Evolutionary conservation across 2,888 invertebrate species (phyloP), one percentile per base, ranked within the genome.

Genomic region (Linnaemya vulpina): DNA sequence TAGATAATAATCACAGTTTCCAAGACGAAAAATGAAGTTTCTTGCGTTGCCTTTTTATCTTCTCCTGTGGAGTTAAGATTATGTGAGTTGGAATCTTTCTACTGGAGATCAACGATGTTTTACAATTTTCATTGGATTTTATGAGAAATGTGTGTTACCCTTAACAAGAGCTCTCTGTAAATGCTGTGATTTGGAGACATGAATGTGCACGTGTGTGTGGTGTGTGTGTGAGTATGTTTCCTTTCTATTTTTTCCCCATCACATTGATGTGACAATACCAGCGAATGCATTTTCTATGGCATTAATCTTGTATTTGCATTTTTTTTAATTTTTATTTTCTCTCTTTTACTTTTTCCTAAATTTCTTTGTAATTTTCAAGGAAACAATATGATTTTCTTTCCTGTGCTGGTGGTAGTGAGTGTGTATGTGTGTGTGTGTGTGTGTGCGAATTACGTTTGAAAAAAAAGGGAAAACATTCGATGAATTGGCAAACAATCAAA

Each of bases 241-340:
- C 17, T 30, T 55, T 11, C 3, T 10, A 20, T 40, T 71, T 20
- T 9, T 2, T 8, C 30, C 13, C 1, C 20, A 46, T 30, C 9
- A 9, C 30, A 22, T 49, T 63, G 17, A 25, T 67, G 46, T 53
- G 70, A 70, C 70, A 78, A 70, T 62, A 62, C 70, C 30, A 63
- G 43, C 71, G 55, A 70, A 65, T 71, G 43, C 71, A 71, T 46
- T 71, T 79, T 63, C 22, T 70, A 62, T 79, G 46, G 35, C 55
- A 62, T 53, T 71, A 63, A 63, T 63, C 9, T 71, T 62, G 40
- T 79, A 53, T 63, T 63, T 43, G 46, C 35, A 15, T 22, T 25
- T 58, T 58, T 17, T 40, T 30, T 30, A 3, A 30, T 11, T 71
- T 49, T 51, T 78, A 60, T 62, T 63, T 40, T 53, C 30, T 2